Evolutionary conservation across 2,113 vertebrate species (phyloP).

Genomic region (Semnornis frantzii): DNA sequence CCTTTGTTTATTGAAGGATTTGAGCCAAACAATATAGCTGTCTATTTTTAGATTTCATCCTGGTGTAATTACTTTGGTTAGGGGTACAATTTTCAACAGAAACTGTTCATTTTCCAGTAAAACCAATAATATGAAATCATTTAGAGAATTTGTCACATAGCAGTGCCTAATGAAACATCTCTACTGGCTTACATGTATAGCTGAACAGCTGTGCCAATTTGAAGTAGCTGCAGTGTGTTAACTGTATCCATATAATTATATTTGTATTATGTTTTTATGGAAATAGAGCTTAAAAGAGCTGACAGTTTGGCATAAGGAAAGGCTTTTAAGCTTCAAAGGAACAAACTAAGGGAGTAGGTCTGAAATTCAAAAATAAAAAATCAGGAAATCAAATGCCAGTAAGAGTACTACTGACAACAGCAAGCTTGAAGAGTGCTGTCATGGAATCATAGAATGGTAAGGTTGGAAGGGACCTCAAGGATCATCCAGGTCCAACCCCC

Average conservation of each 20-base stretch:
- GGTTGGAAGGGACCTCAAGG: no score
- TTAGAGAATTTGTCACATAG: background rate
- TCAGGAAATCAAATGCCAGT: background rate
- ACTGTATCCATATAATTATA: constrained; percentile 7
- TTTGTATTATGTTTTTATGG: background rate
- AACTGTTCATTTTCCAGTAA: constrained; percentile 1
- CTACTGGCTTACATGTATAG: background rate
- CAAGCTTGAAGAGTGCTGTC: background rate
- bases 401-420: background rate
- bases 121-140: background rate
- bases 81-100: background rate
- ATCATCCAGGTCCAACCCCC: no score
- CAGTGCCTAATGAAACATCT: background rate
- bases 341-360: background rate
- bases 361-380: background rate
- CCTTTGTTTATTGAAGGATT: background rate
- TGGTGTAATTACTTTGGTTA: background rate
- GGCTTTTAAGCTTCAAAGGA: background rate
- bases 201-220: constrained; percentile 2
- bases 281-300: background rate
- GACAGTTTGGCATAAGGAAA: background rate
- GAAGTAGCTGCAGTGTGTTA: background rate
- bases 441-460: no score
- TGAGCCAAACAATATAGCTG: background rate
- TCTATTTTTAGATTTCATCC: constrained; percentile 1